Base-by-base conservation (phyloP, 2,888 invertebrate species). In the Phyllotreta cruciferae region DNA sequence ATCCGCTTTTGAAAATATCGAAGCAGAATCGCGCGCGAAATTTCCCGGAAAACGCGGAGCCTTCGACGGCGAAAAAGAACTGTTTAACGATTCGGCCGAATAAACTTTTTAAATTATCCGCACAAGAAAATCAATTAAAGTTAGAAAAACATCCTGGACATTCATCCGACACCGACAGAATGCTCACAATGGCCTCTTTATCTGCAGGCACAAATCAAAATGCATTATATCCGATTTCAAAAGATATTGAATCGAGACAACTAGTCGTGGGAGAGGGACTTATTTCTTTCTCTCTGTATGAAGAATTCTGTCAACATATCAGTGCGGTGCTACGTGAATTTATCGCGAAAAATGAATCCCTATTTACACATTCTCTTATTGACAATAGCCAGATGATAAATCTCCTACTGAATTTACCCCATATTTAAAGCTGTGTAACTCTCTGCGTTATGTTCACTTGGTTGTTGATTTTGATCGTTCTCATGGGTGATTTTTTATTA, bases 121-220 rank as follows among this genome's bases (percentile, higher is more conserved):
- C 44, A 45, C 44, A 61, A 45, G 44, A 60, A 60, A 64, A 61
- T 64, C 61, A 61, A 64, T 64, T 64, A 64, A 64, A 64, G 64
- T 42, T 64, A 61, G 54, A 61, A 64, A 61, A 64, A 64, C 61
- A 61, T 64, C 64, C 64, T 64, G 61, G 61, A 64, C 61, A 61
- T 64, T 64, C 64, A 49, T 61, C 57, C 57, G 57, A 64, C 61
- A 64, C 57, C 57, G 56, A 61, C 61, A 64, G 56, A 74, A 71
- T 39, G 70, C 66, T 68, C 67, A 73, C 74, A 76, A 74, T 72
- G 70, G 72, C 68, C 58, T 56, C 54, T 66, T 66, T 62, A 66
- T 66, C 55, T 60, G 58, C 62, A 56, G 72, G 73, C 74, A 76
- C 75, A 74, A 75, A 75, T 76, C 75, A 75, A 72, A 74, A 71